These are phyloP conservation scores for Tipula vernalis DNA, from an alignment of 2,888 invertebrate genomes.

Conservation along the genomic window DNA sequence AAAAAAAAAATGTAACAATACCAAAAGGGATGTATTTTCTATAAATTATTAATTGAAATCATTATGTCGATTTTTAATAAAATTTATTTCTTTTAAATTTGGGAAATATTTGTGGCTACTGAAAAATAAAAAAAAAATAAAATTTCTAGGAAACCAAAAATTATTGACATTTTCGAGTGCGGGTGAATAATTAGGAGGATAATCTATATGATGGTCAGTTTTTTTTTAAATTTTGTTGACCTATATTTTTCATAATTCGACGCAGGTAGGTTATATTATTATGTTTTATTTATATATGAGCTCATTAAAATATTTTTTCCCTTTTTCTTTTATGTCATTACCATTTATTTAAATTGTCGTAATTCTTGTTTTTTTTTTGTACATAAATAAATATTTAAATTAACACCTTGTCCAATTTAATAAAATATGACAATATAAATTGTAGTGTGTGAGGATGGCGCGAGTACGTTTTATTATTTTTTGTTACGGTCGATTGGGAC, in stretches of 20 bases:
- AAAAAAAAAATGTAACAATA: background rate
- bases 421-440: no score
- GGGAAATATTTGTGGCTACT: background rate
- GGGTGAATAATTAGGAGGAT: background rate
- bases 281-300: background rate
- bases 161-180: background rate
- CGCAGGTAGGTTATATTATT: background rate
- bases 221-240: background rate
- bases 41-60: slow-evolving; percentile 4
- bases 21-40: background rate
- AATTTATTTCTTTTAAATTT: background rate
- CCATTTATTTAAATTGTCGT: background rate
- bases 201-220: background rate
- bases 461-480: background rate
- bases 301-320: background rate
- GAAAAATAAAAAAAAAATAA: background rate
- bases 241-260: background rate
- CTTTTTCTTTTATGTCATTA: background rate
- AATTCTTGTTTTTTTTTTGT: no score
- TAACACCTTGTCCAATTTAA: no score
- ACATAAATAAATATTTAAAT: no score
- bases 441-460: background rate
- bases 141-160: background rate
- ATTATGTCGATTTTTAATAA: background rate
- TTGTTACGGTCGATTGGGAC: no score